Percentiles rank a stretch among this genome's conserved stretches.
phyloP scores from a whole-genome alignment of 2,888 invertebrate species.

The Leptarthrus brevirostris region DNA sequence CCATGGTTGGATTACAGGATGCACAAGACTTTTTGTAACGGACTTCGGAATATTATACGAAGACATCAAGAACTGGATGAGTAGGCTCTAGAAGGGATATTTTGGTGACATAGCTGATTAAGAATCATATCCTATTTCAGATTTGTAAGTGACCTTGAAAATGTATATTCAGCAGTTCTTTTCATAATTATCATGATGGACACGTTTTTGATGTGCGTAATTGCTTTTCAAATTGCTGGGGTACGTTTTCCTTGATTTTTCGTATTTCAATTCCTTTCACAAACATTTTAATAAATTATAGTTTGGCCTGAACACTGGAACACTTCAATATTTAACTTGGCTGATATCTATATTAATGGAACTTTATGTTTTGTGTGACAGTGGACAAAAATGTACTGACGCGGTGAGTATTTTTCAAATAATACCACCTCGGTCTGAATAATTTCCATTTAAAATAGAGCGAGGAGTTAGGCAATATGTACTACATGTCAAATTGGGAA shows the following conservation, averaged over 20 bases:
- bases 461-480: slow-evolving; percentile 28
- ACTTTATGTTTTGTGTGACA: slow-evolving; percentile 24
- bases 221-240: slow-evolving; percentile 48
- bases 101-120: no score
- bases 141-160: slow-evolving; percentile 37
- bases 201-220: slow-evolving; percentile 46
- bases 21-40: slow-evolving; percentile 7
- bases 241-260: no score
- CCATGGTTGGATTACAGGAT: no score
- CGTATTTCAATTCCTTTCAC: no score
- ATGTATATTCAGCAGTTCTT: slow-evolving; percentile 20
- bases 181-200: slow-evolving; percentile 40
- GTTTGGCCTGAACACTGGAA: slow-evolving; percentile 38
- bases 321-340: slow-evolving; percentile 44
- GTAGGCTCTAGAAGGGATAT: slow-evolving; percentile 3
- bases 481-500: slow-evolving; percentile 51
- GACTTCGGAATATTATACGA: background rate
- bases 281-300: no score
- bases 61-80: slow-evolving; percentile 20
- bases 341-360: slow-evolving; percentile 27
- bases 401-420: slow-evolving; percentile 16
- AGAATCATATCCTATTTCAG: slow-evolving; percentile 1
- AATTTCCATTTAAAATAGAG: slow-evolving; percentile 38
- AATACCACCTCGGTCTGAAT: no score
- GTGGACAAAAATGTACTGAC: slow-evolving; percentile 40